phyloP scores from a whole-genome alignment of 2,113 vertebrate species.

The Xenopus borealis region DNA sequence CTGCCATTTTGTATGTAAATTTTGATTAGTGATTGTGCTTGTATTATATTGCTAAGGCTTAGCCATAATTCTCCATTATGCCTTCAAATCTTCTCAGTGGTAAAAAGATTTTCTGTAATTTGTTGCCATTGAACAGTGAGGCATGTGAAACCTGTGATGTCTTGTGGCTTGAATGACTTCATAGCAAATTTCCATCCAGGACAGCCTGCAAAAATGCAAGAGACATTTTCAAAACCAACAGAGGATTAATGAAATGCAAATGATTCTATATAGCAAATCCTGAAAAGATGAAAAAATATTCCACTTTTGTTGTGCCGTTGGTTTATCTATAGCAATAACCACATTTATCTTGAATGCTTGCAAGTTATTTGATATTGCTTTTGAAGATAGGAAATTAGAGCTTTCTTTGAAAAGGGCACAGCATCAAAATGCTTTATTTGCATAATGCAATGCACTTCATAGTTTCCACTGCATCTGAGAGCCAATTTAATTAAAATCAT shows the following conservation, averaged over 20 bases:
- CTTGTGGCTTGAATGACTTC: constrained; percentile 2
- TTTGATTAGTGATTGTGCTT: constrained; percentile 7
- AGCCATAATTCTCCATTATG: no score
- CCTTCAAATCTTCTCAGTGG: no score
- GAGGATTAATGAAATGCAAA: constrained; percentile 42
- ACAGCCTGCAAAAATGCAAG: constrained; percentile 16
- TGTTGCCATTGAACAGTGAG: no score
- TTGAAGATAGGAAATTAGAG: constrained; percentile 33
- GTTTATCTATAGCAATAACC: constrained; percentile 32
- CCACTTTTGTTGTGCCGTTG: not conserved
- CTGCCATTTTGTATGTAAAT: not conserved
- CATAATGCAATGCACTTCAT: not conserved
- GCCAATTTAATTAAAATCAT: constrained; percentile 28
- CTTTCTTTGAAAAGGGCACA: constrained; percentile 29
- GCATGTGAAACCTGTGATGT: constrained; percentile 14
- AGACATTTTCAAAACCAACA: constrained; percentile 26
- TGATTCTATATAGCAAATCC: constrained; percentile 11
- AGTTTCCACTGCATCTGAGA: constrained; percentile 15
- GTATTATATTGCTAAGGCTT: not conserved
- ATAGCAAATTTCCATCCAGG: constrained; percentile 28
- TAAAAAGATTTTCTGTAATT: no score
- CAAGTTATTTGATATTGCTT: constrained; percentile 27
- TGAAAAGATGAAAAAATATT: constrained; percentile 25
- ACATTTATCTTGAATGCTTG: constrained; percentile 35
- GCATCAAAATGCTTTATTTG: constrained; percentile 4